These are phyloP conservation scores for Pocillopora meandrina DNA, from an alignment of 92 coral and sea anemone genomes.

Conservation along the genomic window DNA sequence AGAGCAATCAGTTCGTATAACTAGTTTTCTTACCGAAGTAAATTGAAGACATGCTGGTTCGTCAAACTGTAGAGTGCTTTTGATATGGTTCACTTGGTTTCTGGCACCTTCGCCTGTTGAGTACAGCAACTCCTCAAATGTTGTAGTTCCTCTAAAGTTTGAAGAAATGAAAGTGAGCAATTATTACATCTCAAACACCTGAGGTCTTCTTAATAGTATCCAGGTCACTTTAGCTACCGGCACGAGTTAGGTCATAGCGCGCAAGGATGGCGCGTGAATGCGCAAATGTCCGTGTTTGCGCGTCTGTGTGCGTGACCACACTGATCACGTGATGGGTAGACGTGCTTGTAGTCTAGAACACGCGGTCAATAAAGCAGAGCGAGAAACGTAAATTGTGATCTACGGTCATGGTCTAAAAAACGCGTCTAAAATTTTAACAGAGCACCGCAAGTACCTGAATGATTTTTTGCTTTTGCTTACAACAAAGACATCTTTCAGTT, in stretches of 20 bases:
- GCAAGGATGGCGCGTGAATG: too few relatives aligned
- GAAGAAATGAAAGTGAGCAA: not conserved
- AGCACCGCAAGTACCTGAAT: not conserved
- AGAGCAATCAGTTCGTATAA: too few relatives aligned
- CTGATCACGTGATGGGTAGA: too few relatives aligned
- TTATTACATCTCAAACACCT: not conserved
- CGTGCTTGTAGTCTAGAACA: too few relatives aligned
- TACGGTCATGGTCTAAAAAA: not conserved
- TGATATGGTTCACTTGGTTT: constrained; percentile 58
- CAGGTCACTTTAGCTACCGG: too few relatives aligned
- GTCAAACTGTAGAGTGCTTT: constrained; percentile 72
- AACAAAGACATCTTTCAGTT: constrained; percentile 27
- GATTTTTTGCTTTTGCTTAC: constrained; percentile 3
- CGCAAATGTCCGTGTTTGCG: too few relatives aligned
- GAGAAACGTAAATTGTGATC: too few relatives aligned
- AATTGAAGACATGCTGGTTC: constrained; percentile 91
- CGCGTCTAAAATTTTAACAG: not conserved
- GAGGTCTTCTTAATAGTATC: too few relatives aligned
- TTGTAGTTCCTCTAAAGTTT: constrained; percentile 38
- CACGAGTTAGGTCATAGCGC: too few relatives aligned
- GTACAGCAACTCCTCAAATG: constrained; percentile 68
- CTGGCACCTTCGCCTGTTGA: constrained; percentile 63
- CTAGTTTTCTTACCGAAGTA: constrained; percentile 70
- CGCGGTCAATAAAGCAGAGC: too few relatives aligned
- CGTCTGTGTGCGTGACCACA: too few relatives aligned